Conservation (phyloP, 2,113 vertebrate genomes). For the Carollia perspicillata region DNA sequence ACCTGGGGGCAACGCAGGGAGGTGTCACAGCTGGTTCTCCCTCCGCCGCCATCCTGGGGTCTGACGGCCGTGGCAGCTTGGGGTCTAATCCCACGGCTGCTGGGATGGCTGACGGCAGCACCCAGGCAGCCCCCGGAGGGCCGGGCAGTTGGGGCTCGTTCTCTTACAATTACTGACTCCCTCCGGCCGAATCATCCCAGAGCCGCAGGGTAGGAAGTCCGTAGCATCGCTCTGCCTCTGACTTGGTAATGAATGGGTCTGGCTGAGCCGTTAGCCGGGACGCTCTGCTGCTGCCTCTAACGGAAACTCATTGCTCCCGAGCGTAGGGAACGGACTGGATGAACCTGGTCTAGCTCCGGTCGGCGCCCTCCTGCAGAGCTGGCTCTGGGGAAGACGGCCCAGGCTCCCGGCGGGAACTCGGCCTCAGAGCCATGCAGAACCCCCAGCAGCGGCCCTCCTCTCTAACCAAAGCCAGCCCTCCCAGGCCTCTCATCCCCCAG, state of each 20-base stretch:
- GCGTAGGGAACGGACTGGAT: neutral
- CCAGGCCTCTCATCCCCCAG: neutral
- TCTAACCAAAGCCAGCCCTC: neutral
- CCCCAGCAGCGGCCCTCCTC: neutral
- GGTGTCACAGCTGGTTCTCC: neutral
- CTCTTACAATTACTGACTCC: neutral
- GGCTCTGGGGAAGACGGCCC: neutral
- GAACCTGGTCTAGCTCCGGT: neutral
- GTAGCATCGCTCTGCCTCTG: neutral
- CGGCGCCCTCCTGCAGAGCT: accelerated
- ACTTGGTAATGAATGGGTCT: neutral
- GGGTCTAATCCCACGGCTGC: neutral
- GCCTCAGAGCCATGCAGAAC: neutral
- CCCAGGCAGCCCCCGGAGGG: accelerated
- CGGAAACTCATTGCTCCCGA: neutral
- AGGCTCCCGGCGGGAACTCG: neutral
- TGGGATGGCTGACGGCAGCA: accelerated
- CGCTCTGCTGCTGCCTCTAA: neutral
- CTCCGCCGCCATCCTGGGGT: neutral
- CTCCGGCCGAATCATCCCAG: neutral
- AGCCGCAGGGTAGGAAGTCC: neutral
- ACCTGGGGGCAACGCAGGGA: accelerated
- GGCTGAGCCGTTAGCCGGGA: neutral
- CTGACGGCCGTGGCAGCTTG: neutral
- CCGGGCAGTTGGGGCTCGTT: neutral